Base-by-base conservation (phyloP, 1,140 invertebrate genomes). In the Cydia pomonella region DNA sequence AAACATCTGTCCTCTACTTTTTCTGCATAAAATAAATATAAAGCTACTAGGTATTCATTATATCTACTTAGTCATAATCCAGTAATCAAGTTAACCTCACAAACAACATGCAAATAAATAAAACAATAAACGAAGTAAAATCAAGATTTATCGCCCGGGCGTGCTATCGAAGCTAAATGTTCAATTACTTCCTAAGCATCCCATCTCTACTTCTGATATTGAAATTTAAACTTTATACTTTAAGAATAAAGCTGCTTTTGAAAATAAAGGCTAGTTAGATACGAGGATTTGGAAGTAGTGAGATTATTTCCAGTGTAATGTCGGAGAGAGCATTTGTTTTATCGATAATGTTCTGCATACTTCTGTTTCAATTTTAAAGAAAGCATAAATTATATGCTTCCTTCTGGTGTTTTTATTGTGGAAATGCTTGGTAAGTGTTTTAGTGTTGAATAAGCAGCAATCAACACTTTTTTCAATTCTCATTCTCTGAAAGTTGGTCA, bases 361-460 rank as follows among this genome's bases (percentile, higher is more conserved):
- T 50, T 6, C 9, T 23, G 53, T 59, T 59, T 9, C 53, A 23
- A 59, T 23, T 59, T 59, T 59, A 23, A 21, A 59, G 21, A 21
- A 59, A 44, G 41, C 13, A 53, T 53, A 53, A 21, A 59, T 59
- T 59, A 18, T 59, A 0, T 23, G 53, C 21, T 10, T 23, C 2
- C 16, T 59, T 21, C 6, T 59, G 6, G 2, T 23, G 53, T 3
- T 53, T n/a, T 53, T n/a, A 53, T 53, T 53, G 50, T 9, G 6
- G n/a, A 59, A n/a, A 59, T 21, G 53, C 21, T 59, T 23, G 18
- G 50, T 4, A 21, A 59, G 25, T 73, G 50, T 64, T 72, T 66
- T 72, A 69, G 53, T 74, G 50, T 64, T 71, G 59, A 71, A 69
- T n/a, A 59, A 71, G 53, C 18, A 53, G 21, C 12, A 62, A 38